Conservation (phyloP, 2,888 invertebrate species). For the Drosophila rellima region DNA sequence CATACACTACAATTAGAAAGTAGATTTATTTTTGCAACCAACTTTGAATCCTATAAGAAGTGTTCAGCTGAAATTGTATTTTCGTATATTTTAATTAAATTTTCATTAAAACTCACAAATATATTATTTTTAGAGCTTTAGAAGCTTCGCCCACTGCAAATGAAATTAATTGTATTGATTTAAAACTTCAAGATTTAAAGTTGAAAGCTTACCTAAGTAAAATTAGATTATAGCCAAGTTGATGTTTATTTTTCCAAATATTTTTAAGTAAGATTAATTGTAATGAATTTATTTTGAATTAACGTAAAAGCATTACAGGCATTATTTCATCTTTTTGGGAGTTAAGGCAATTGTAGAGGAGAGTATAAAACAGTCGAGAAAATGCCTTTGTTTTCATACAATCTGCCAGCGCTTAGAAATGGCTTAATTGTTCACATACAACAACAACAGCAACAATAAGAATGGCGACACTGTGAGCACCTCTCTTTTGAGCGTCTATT, state of each 20-base stretch:
- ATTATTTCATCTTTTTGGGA: conserved; percentile 2
- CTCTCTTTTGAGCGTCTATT: conserved; percentile 40
- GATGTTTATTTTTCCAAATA: background rate
- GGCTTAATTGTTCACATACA: conserved; percentile 55
- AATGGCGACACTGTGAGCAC: conserved; percentile 29
- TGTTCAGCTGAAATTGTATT: background rate
- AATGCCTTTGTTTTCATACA: conserved; percentile 2
- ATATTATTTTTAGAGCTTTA: too few species aligned
- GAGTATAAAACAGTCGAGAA: conserved; percentile 29
- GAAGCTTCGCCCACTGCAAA: too few species aligned
- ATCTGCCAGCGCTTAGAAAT: conserved; percentile 35
- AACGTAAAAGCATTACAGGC: background rate
- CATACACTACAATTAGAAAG: background rate
- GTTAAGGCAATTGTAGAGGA: background rate
- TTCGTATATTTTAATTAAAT: too few species aligned
- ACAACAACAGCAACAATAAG: conserved; percentile 24
- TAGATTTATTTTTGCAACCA: too few species aligned
- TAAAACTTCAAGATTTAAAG: too few species aligned
- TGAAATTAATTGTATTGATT: too few species aligned
- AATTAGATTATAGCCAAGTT: too few species aligned
- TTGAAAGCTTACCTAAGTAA: too few species aligned
- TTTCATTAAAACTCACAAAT: too few species aligned
- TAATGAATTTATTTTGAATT: conserved; percentile 1
- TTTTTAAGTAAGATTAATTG: background rate
- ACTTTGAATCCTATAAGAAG: background rate